phyloP scores from a whole-genome alignment of 1,140 invertebrate species.

The Drosophila varians region DNA sequence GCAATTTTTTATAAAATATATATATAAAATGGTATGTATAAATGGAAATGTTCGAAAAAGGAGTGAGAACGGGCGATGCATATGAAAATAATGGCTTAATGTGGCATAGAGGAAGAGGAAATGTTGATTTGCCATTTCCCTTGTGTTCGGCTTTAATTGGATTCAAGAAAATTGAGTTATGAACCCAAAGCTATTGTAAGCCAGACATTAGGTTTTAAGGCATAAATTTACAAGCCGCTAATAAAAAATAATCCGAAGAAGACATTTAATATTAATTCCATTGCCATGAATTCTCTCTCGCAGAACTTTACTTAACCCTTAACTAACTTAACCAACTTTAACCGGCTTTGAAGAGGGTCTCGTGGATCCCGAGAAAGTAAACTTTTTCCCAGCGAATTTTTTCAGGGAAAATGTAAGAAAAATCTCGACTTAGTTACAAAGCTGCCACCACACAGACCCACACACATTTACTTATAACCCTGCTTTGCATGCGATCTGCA shows the following conservation, averaged over 20 bases:
- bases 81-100: slow-evolving; percentile 13
- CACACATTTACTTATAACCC: slow-evolving; percentile 17
- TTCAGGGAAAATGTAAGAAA: slow-evolving; percentile 22
- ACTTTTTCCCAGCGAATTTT: slow-evolving; percentile 11
- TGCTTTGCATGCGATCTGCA: slow-evolving; percentile 47
- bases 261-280: neutral
- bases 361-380: slow-evolving; percentile 5
- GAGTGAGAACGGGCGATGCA: slow-evolving; percentile 18
- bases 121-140: slow-evolving; percentile 22
- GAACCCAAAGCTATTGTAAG: neutral
- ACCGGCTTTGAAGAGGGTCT: slow-evolving; percentile 6
- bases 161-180: slow-evolving; percentile 7
- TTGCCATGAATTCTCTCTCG: neutral
- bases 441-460: slow-evolving; percentile 7
- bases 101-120: slow-evolving; percentile 1
- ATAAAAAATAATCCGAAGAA: neutral
- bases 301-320: neutral
- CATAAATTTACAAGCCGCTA: neutral
- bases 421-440: slow-evolving; percentile 43
- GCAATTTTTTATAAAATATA: slow-evolving; percentile 45
- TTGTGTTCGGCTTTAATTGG: slow-evolving; percentile 21
- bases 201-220: neutral
- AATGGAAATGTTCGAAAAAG: slow-evolving; percentile 26
- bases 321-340: slow-evolving; percentile 19
- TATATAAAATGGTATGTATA: too few relatives aligned